Evolutionary conservation across 2,888 invertebrate species (phyloP).

Genomic region (Vanessa cardui): DNA sequence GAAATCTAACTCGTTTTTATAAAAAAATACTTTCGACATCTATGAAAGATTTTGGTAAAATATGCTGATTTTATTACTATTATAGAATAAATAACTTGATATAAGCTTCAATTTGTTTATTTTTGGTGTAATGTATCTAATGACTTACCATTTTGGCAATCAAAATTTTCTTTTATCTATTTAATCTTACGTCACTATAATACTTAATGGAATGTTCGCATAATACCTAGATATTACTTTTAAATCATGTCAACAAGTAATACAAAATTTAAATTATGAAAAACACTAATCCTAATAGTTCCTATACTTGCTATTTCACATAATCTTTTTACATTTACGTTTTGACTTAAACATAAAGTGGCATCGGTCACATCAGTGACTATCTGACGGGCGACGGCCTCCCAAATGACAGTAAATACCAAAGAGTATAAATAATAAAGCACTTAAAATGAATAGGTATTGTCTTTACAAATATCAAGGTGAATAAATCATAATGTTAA

Average conservation of each 20-base stretch:
- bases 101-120: neutral
- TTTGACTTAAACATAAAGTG: neutral
- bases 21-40: too few species aligned
- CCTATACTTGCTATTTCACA: neutral
- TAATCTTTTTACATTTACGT: neutral
- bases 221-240: conserved; percentile 1
- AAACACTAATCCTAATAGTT: neutral
- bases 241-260: conserved; percentile 11
- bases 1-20: too few species aligned
- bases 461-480: too few species aligned
- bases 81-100: neutral
- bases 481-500: too few species aligned
- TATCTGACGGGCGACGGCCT: too few species aligned
- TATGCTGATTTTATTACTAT: neutral
- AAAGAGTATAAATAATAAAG: too few species aligned
- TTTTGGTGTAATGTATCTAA: too few species aligned
- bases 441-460: too few species aligned
- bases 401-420: too few species aligned
- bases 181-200: conserved; percentile 19
- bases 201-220: conserved; percentile 19
- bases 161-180: neutral
- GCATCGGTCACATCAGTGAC: too few species aligned
- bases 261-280: neutral
- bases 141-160: conserved; percentile 30
- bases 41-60: neutral